Evolutionary conservation across 2,797 vertebrate species (phyloP).

Genomic region (Ptychadena robeensis): DNA sequence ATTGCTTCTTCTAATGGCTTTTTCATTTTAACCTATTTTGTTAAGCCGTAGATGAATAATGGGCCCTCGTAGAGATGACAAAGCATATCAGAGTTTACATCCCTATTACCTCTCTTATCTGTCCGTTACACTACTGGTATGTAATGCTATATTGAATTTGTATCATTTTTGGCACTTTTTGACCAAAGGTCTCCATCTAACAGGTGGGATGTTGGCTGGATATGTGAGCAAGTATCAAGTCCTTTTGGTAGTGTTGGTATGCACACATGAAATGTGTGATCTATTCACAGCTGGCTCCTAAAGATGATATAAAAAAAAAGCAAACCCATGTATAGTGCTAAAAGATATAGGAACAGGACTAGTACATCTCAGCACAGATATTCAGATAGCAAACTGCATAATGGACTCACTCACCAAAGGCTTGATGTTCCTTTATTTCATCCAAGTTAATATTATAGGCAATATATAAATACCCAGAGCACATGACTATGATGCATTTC

Average conservation of each 20-base stretch:
- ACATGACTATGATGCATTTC: too few species aligned
- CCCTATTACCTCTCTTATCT: background rate
- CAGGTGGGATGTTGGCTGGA: constrained; percentile 3
- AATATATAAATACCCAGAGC: too few species aligned
- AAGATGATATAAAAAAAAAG: background rate
- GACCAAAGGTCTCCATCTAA: background rate
- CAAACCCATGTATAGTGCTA: background rate
- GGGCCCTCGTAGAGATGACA: background rate
- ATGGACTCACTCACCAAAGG: too few species aligned
- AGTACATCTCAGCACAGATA: background rate
- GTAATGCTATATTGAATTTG: background rate
- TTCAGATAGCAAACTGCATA: too few species aligned
- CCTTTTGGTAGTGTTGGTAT: background rate
- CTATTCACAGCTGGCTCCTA: background rate
- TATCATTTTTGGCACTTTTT: background rate
- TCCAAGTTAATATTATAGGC: too few species aligned
- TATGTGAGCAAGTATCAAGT: background rate
- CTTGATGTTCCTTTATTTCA: too few species aligned
- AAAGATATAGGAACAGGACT: background rate
- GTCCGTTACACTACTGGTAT: background rate
- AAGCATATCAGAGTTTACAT: background rate
- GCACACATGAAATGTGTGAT: background rate
- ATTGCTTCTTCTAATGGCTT: constrained; percentile 35
- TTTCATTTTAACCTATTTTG: constrained; percentile 52
- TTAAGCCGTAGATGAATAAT: constrained; percentile 34